Evolutionary conservation across 1,140 invertebrate species (phyloP).

Genomic region (Chionoecetes opilio): DNA sequence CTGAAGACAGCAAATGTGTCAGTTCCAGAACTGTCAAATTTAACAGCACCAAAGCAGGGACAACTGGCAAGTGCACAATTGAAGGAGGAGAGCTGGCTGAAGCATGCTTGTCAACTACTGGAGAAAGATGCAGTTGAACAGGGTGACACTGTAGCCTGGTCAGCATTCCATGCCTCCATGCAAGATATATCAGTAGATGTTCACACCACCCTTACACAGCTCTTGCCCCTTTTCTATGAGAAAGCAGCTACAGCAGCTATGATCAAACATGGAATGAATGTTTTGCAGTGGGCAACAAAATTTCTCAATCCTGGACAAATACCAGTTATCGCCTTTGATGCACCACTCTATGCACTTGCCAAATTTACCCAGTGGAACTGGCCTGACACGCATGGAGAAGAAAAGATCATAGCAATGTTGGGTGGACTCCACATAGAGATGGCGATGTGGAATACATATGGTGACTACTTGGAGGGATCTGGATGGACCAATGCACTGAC

Average conservation of each 20-base stretch:
- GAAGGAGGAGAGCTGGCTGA: slow-evolving; percentile 6
- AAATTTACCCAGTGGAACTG: slow-evolving; percentile 33
- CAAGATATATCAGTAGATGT: not conserved
- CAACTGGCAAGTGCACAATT: not conserved
- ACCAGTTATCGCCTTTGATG: not conserved
- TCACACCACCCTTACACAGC: not conserved
- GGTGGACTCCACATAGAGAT: slow-evolving; percentile 59
- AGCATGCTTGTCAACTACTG: slow-evolving; percentile 20
- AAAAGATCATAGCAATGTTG: not conserved
- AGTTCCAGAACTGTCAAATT: not conserved
- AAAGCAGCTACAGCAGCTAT: not conserved
- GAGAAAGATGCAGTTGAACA: slow-evolving; percentile 12
- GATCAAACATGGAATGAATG: slow-evolving; percentile 47
- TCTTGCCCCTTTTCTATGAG: slow-evolving; percentile 50
- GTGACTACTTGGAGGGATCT: slow-evolving; percentile 45
- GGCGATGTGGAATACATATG: slow-evolving; percentile 34
- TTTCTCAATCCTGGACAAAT: slow-evolving; percentile 35
- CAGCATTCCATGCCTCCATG: slow-evolving; percentile 34
- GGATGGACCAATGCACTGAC: slow-evolving; percentile 52
- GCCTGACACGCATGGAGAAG: slow-evolving; percentile 38
- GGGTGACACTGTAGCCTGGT: slow-evolving; percentile 41
- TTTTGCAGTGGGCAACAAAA: not conserved
- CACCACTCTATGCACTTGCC: not conserved
- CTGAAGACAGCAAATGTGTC: no score
- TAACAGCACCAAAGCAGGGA: slow-evolving; percentile 6